Base-by-base conservation (phyloP, 1,140 invertebrate species). In the Achatina immaculata region DNA sequence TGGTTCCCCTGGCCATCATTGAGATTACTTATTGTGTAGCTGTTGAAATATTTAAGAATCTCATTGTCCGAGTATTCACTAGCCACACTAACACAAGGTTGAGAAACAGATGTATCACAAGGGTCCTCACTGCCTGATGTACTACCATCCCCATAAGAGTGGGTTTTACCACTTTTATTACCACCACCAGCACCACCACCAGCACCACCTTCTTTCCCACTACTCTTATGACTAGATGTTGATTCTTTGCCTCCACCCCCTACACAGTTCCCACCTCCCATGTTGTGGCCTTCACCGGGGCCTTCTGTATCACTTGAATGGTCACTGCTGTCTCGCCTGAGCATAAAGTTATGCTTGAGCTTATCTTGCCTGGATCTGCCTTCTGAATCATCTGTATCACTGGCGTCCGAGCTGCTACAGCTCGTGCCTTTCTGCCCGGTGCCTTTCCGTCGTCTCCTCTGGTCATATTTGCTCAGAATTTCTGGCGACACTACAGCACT, bases 351-450 rank as follows among this genome's bases (percentile, higher is more conserved):
- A 38, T 92, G 91, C 38, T 92, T 92, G 62, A 95, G 92, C 90
- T 95, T 95, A 68, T 95, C 94, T 31, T 94, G 94, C 38, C 95
- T 91, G 85, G 96, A 96, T 86, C 96, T 95, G 28, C 95, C 93
- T 65, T 97, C 96, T 58, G 95, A 95, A 86, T 97, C 96, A 90
- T 97, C 96, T 11, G 87, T 90, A 89, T 98, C 96, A 69, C 95
- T 96, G 3, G 96, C 95, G 88, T 97, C 96, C 0, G 96, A 97
- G 71, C 95, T 96, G 84, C 95, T 96, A 88, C 96, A 96, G 9
- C 95, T 96, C 1, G 96, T 95, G 7, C 95, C 96, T n/a, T 96
- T 92, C 9, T 94, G 94, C 87, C 95, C 95, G 79, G 95, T 94
- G 81, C 95, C 94, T 88, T 93, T 93, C 31, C 94, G 92, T 55